Conservation (phyloP, 2,113 vertebrate species). For the Connochaetes taurinus region DNA sequence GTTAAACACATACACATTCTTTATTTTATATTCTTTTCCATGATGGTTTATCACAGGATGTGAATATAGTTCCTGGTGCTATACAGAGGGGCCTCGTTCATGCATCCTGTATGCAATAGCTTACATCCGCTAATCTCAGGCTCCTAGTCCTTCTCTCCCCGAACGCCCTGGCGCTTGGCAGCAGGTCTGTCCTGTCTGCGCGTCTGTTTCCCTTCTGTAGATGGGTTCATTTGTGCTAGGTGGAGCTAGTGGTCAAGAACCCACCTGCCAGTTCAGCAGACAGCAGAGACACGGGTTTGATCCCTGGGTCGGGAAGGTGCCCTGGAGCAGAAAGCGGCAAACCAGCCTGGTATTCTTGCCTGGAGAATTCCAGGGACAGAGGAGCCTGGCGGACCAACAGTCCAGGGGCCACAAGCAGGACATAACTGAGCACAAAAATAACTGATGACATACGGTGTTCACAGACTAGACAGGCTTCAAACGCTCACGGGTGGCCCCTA, state of each 20-base stretch:
- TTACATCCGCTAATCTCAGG: background rate
- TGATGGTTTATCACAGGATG: rapidly evolving
- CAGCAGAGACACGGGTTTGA: background rate
- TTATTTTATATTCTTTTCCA: background rate
- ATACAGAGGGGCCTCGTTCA: background rate
- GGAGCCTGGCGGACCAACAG: background rate
- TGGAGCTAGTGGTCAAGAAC: background rate
- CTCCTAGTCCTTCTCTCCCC: background rate
- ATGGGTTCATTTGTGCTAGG: background rate
- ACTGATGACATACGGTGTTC: rapidly evolving
- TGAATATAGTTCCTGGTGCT: background rate
- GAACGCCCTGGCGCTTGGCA: background rate
- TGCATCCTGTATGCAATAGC: rapidly evolving
- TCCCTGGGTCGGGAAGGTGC: background rate
- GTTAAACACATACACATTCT: background rate
- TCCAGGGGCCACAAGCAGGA: background rate
- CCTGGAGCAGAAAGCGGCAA: background rate
- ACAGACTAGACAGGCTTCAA: background rate
- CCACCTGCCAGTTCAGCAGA: background rate
- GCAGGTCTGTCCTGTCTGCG: background rate
- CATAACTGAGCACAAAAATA: background rate
- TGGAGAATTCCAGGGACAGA: background rate
- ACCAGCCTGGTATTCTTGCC: background rate
- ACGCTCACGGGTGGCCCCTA: background rate
- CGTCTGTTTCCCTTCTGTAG: background rate